These are phyloP conservation scores for Odontothrips loti DNA, from an alignment of 2,888 invertebrate species.

Conservation along the genomic window DNA sequence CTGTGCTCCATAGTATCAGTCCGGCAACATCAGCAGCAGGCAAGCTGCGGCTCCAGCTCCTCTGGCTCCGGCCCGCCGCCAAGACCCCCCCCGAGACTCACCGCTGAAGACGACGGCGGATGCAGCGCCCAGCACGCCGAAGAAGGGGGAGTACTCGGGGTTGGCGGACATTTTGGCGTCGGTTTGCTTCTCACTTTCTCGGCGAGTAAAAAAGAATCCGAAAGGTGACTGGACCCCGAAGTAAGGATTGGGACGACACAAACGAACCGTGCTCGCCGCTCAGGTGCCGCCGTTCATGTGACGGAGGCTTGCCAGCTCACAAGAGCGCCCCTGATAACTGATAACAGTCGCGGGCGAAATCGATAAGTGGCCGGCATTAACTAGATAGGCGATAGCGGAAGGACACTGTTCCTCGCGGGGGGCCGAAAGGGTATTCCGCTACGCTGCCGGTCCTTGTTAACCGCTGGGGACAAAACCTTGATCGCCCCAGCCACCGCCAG, in stretches of 20 bases:
- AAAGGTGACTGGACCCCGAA: not conserved
- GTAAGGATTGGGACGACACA: not conserved
- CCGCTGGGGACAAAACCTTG: no score
- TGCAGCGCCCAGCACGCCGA: conserved; percentile 98
- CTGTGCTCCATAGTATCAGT: not conserved
- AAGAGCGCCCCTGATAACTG: not conserved
- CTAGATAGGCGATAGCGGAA: not conserved
- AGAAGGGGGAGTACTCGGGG: conserved; percentile 95
- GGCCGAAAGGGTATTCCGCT: no score
- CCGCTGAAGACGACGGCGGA: conserved; percentile 98
- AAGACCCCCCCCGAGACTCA: conserved; percentile 55
- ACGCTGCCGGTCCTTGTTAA: no score
- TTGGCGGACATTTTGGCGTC: not conserved
- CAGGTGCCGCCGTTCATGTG: not conserved
- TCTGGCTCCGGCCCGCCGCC: not conserved
- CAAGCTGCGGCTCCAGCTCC: no score
- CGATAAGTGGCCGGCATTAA: not conserved
- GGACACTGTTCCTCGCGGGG: not conserved
- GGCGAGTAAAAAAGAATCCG: not conserved
- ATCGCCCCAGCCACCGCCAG: no score
- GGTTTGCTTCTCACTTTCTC: not conserved
- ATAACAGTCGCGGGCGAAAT: not conserved
- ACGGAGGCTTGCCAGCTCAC: not conserved
- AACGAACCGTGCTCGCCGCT: not conserved
- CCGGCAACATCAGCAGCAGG: not conserved